A percentile compares a stretch with the other conserved stretches of the same genome.
Conservation (phyloP, 2,797 vertebrate species). For the Antennarius maculatus region DNA sequence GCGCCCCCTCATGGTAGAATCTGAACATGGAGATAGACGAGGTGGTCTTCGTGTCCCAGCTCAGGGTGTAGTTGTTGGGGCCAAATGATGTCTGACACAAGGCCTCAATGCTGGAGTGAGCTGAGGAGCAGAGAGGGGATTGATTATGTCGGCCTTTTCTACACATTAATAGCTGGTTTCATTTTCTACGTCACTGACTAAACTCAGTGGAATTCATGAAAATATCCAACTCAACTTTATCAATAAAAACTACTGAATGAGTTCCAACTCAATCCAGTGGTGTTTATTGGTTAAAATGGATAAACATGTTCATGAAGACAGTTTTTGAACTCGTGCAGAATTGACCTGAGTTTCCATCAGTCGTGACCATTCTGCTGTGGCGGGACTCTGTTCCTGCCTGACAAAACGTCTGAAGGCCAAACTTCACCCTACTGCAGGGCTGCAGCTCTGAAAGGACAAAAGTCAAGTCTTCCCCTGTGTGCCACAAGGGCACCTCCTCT, state of each 20-base stretch:
- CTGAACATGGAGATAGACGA: conserved; percentile 70
- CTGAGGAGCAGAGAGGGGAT: conserved; percentile 44
- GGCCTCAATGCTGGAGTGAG: conserved; percentile 62
- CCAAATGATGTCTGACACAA: conserved; percentile 60
- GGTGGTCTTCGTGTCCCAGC: conserved; percentile 66
- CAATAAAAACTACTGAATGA: neutral
- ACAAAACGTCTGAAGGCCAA: conserved; percentile 75
- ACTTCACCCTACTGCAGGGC: conserved; percentile 70
- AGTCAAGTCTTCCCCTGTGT: conserved; percentile 3
- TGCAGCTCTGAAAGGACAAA: conserved; percentile 60
- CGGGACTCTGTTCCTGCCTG: conserved; percentile 49
- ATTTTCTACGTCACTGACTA: too few relatives aligned
- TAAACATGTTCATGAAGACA: neutral
- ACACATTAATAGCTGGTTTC: too few relatives aligned
- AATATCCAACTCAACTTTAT: too few relatives aligned
- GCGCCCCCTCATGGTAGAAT: conserved; percentile 65
- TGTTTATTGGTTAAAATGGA: neutral
- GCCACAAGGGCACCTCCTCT: conserved; percentile 40
- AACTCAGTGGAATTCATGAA: too few relatives aligned
- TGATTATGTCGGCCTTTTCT: too few relatives aligned
- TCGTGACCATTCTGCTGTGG: conserved; percentile 64
- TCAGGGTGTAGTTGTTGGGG: conserved; percentile 69
- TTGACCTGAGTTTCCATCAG: conserved; percentile 70
- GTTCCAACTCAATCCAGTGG: neutral
- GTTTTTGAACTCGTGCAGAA: neutral